These are phyloP conservation scores for Octonoba sinensis DNA, from an alignment of 2,888 invertebrate species.

Conservation along the genomic window DNA sequence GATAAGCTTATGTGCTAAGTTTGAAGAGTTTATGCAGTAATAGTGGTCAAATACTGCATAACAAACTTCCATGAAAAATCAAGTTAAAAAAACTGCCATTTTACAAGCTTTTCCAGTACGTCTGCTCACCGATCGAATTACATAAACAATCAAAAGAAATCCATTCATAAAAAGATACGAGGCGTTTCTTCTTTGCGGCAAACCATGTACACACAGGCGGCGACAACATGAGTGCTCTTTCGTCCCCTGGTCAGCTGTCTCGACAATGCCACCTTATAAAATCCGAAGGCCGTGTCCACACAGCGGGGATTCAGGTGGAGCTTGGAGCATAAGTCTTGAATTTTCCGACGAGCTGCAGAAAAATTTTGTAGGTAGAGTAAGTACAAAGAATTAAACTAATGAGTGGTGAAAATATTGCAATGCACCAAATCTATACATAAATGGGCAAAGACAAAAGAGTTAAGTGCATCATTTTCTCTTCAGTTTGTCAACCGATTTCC, in stretches of 20 bases:
- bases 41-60: no score
- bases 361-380: not conserved
- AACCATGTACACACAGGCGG: slow-evolving; percentile 97
- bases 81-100: no score
- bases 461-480: no score
- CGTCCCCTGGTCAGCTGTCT: slow-evolving; percentile 90
- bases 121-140: no score
- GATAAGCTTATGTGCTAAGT: no score
- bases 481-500: no score
- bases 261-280: slow-evolving; percentile 90
- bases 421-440: not conserved
- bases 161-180: slow-evolving; percentile 77
- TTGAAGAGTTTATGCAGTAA: no score
- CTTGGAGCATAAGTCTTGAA: slow-evolving; percentile 87
- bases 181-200: slow-evolving; percentile 95
- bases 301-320: slow-evolving; percentile 89
- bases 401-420: not conserved
- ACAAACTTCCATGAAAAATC: no score
- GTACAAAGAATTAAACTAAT: not conserved
- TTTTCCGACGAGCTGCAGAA: slow-evolving; percentile 78
- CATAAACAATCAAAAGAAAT: no score
- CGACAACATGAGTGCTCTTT: slow-evolving; percentile 89
- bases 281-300: slow-evolving; percentile 92
- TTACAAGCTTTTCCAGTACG: no score
- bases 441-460: no score